phyloP scores from a whole-genome alignment of 2,113 vertebrate genomes.

The Indicator indicator region DNA sequence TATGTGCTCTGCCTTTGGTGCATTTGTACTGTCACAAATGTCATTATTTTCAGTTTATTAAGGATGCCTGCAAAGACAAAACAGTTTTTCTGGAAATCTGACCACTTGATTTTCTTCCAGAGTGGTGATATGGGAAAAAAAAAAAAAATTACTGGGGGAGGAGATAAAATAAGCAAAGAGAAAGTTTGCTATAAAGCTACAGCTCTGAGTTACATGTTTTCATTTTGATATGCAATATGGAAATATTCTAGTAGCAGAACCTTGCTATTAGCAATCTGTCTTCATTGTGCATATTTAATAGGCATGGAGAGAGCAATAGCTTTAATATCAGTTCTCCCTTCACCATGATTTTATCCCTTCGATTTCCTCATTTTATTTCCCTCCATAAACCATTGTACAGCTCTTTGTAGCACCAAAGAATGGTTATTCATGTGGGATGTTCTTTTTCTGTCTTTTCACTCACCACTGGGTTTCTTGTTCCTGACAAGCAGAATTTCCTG shows the following conservation, averaged over 20 bases:
- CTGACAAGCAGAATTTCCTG: not conserved
- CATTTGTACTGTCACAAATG: not conserved
- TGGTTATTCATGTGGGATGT: not conserved
- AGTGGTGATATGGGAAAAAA: not conserved
- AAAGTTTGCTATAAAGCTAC: not conserved
- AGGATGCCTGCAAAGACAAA: not conserved
- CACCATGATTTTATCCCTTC: not conserved
- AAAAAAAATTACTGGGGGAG: not conserved
- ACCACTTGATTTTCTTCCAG: not conserved
- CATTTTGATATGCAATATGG: not conserved
- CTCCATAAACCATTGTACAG: not conserved
- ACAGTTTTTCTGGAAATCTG: not conserved
- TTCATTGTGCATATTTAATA: slow-evolving; percentile 4
- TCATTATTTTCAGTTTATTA: slow-evolving; percentile 37
- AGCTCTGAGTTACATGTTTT: not conserved
- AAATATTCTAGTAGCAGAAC: not conserved
- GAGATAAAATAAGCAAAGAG: not conserved
- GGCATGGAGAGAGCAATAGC: not conserved
- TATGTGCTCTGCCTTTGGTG: not conserved
- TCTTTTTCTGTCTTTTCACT: not conserved
- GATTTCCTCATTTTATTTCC: slow-evolving; percentile 12
- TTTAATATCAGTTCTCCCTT: not conserved
- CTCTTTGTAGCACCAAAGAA: not conserved
- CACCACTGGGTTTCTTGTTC: not conserved
- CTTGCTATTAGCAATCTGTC: not conserved